Base-by-base conservation (phyloP, 2,113 vertebrate genomes). In the Suricata suricatta region DNA sequence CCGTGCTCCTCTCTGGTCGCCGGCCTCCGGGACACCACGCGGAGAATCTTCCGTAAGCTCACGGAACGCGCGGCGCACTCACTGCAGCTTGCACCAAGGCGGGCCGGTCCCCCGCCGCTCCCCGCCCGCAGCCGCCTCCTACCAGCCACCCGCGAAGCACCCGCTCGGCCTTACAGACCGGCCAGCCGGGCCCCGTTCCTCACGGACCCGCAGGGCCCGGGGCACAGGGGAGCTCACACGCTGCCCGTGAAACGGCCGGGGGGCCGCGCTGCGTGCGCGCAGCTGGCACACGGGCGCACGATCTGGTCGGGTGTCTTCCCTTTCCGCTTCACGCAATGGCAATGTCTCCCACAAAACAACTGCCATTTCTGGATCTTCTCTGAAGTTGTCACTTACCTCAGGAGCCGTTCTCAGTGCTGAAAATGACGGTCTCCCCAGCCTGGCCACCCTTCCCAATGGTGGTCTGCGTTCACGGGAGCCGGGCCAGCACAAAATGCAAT, bases 211-310 rank as follows among this genome's bases (percentile, higher is more conserved):
- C 57, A 60, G 21, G 21, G 21, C 23, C 29, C 9, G 29, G 47
- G 47, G 31, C 17, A 2, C 68, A 33, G 0, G 29, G 41, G 72
- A 16, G 14, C 27, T 5, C 27, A 7, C 14, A 29, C 76, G n/a
- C 47, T 6, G 47, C 47, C 9, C 3, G 47, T 33, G 31, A 79
- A 21, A 12, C 47, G 29, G 29, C 29, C 50, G 29, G 2, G 47
- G 76, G 41, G 27, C 41, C 27, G 15, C 8, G 57, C 57, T 60
- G 57, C 54, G 19, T 8, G 14, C 14, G 9, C 41, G 2, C 66
- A 7, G 41, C 13, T 2, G 7, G 3, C 27, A 16, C 14, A 2
- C 7, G 2, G 72, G 41, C 41, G 16, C 41, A 8, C 25, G 4
- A 1, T 1, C 35, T 1, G 0, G 33, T 57, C 77, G 8, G 41